These are phyloP conservation scores for Grammomys dolichurus DNA, from an alignment of 2,113 vertebrate genomes.

Conservation along the genomic window DNA sequence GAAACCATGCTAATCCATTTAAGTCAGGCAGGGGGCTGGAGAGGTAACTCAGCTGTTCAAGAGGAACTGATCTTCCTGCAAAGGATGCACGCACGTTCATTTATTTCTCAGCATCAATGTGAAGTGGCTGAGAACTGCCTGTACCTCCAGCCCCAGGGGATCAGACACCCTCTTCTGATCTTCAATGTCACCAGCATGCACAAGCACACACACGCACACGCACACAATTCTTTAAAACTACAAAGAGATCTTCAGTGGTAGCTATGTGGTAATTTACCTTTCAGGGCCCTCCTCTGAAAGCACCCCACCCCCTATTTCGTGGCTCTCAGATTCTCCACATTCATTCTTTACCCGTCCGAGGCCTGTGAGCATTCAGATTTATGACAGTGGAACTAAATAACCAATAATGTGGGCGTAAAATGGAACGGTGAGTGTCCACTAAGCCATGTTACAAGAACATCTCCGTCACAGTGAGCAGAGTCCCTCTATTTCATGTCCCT, in stretches of 20 bases:
- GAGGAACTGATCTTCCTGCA: too few species aligned
- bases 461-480: background rate
- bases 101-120: background rate
- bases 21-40: background rate
- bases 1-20: background rate
- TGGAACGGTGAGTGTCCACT: background rate
- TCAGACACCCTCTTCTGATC: too few species aligned
- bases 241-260: accelerated
- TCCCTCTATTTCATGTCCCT: too few species aligned
- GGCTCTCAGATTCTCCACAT: accelerated
- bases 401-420: too few species aligned
- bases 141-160: too few species aligned
- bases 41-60: background rate
- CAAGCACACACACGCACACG: background rate
- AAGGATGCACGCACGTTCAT: background rate
- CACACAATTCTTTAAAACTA: background rate
- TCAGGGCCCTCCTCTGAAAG: background rate
- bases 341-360: background rate
- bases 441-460: background rate
- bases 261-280: background rate
- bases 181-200: background rate
- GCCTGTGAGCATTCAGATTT: background rate
- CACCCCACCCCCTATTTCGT: accelerated
- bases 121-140: background rate
- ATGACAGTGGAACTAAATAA: background rate